Conservation (phyloP, 2,888 invertebrate species). For the Drosophila monieri region DNA sequence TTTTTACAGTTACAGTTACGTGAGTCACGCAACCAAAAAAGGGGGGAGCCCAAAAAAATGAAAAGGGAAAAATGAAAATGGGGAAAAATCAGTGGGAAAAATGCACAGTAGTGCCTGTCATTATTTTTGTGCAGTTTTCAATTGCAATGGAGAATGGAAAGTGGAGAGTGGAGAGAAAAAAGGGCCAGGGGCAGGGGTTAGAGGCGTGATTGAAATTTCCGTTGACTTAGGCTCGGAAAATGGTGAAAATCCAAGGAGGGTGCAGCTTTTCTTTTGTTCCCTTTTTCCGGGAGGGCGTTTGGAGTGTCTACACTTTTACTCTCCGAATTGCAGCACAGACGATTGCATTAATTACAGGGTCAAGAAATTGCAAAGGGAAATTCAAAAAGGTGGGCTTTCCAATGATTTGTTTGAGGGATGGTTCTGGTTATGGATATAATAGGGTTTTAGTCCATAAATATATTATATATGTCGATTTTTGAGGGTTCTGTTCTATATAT, state of each 20-base stretch:
- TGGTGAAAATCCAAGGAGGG: slow-evolving; percentile 1
- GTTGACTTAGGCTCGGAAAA: slow-evolving; percentile 18
- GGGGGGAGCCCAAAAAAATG: not conserved
- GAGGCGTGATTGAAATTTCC: slow-evolving; percentile 53
- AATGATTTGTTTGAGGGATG: not conserved
- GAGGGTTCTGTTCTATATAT: too few relatives aligned
- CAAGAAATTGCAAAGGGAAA: not conserved
- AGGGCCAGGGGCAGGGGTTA: not conserved
- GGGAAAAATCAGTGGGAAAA: slow-evolving; percentile 30
- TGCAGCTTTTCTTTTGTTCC: not conserved
- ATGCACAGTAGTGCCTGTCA: slow-evolving; percentile 56
- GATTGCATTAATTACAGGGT: slow-evolving; percentile 24
- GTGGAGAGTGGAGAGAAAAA: not conserved
- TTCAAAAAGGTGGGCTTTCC: not conserved
- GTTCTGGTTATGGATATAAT: not conserved
- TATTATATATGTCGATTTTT: too few relatives aligned
- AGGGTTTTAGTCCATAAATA: too few relatives aligned
- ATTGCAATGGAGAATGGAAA: slow-evolving; percentile 8
- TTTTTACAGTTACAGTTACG: slow-evolving; percentile 16
- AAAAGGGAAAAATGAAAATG: not conserved
- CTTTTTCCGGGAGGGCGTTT: slow-evolving; percentile 19
- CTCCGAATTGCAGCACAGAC: slow-evolving; percentile 12
- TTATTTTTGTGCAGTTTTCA: slow-evolving; percentile 64
- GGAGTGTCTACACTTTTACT: slow-evolving; percentile 35
- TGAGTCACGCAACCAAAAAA: slow-evolving; percentile 39